These are phyloP conservation scores for Microctonus brassicae DNA, from an alignment of 2,888 invertebrate genomes.

Conservation along the genomic window DNA sequence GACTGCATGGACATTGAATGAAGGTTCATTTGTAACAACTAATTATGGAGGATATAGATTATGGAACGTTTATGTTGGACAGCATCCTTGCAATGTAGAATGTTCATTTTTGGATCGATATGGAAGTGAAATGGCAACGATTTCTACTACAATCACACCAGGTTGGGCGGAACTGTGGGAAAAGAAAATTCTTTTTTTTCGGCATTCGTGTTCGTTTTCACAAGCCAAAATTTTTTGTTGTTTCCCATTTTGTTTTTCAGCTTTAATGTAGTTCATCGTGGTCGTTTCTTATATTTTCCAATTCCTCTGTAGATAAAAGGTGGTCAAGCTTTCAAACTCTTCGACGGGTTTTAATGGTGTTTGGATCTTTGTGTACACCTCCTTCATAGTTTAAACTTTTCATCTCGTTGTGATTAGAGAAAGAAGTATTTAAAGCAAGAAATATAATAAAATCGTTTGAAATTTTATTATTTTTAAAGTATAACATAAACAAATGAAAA, in stretches of 20 bases:
- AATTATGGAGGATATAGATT: slow-evolving; percentile 51
- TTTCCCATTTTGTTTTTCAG: background rate
- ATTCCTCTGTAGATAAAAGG: background rate
- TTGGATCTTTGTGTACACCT: no score
- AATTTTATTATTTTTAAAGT: no score
- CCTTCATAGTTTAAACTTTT: background rate
- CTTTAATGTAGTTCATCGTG: background rate
- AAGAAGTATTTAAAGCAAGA: no score
- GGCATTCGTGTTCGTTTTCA: slow-evolving; percentile 25
- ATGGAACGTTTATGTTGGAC: slow-evolving; percentile 63
- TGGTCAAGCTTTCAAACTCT: background rate
- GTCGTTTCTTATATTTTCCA: slow-evolving; percentile 4
- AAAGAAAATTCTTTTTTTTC: slow-evolving; percentile 13
- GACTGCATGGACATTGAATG: slow-evolving; percentile 45
- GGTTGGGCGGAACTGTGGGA: slow-evolving; percentile 53
- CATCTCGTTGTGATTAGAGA: no score
- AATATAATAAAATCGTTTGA: no score
- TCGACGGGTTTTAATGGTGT: background rate
- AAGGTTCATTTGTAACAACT: slow-evolving; percentile 46
- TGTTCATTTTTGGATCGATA: slow-evolving; percentile 55
- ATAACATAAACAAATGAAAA: no score
- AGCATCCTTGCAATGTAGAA: slow-evolving; percentile 55
- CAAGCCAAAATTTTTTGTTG: background rate
- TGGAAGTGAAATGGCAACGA: slow-evolving; percentile 56
- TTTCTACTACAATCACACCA: slow-evolving; percentile 58